phyloP scores from a whole-genome alignment of 1,140 invertebrate species.

The Laupala kohalensis region DNA sequence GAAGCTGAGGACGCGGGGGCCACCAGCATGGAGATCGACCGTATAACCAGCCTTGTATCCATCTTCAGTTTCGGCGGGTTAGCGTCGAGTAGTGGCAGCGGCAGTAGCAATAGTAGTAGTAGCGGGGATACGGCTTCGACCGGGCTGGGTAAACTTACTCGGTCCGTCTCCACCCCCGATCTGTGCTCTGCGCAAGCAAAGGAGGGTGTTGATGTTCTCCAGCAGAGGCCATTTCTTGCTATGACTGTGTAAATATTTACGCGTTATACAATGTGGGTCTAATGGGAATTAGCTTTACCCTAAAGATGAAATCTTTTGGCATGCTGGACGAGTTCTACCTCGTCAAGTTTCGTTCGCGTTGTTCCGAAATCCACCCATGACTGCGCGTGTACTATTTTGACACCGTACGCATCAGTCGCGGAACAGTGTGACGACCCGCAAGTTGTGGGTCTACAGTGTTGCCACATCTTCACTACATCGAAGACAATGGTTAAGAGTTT shows the following conservation, averaged over 20 bases:
- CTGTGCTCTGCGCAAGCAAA: conserved; percentile 37
- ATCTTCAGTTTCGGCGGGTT: conserved; percentile 39
- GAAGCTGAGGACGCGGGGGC: conserved; percentile 22
- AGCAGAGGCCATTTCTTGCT: conserved; percentile 33
- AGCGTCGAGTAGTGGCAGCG: conserved; percentile 10
- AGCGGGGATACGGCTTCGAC: conserved; percentile 14
- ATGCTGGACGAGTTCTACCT: too few species aligned
- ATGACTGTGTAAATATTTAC: conserved; percentile 30
- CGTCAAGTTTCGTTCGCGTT: too few species aligned
- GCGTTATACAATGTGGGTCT: too few species aligned
- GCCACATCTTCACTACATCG: neutral
- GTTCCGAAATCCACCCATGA: too few species aligned
- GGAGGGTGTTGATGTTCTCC: conserved; percentile 28
- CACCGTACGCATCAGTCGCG: too few species aligned
- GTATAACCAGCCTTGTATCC: conserved; percentile 37
- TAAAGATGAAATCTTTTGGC: too few species aligned
- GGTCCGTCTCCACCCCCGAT: conserved; percentile 35
- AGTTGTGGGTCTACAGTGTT: neutral
- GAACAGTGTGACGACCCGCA: neutral
- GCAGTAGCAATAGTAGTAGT: conserved; percentile 10
- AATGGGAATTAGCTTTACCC: too few species aligned
- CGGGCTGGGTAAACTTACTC: conserved; percentile 25
- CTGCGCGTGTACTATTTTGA: too few species aligned
- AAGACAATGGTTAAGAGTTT: neutral
- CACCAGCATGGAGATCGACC: conserved; percentile 37